Conservation (phyloP, 92 coral and sea anemone genomes). For the Porites lobata region DNA sequence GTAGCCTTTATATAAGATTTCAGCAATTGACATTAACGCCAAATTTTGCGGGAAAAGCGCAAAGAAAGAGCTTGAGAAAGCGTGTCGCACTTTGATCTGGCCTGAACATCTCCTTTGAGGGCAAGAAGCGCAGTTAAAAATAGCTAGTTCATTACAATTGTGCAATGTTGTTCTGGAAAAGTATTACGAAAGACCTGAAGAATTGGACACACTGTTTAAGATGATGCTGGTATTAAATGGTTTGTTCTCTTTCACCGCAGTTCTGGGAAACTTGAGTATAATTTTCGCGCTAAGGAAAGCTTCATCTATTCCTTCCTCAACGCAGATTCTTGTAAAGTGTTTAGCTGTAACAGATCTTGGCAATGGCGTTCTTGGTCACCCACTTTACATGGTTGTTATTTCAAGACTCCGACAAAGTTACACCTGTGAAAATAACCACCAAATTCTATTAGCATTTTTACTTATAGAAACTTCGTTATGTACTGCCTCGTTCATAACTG, state of each 20-base stretch:
- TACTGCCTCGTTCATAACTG: not conserved
- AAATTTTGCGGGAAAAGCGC: no score
- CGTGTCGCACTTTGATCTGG: not conserved
- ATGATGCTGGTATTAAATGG: conserved; percentile 4
- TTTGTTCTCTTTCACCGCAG: conserved; percentile 14
- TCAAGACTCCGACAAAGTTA: conserved; percentile 11
- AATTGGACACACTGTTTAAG: not conserved
- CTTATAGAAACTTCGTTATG: not conserved
- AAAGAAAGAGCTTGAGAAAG: no score
- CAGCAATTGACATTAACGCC: no score
- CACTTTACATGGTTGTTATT: conserved; percentile 33
- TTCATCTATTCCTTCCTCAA: conserved; percentile 10
- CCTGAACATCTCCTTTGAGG: not conserved
- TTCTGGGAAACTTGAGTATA: conserved; percentile 22
- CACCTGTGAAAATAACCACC: conserved; percentile 8
- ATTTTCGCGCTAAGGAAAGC: conserved; percentile 21
- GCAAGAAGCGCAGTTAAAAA: not conserved
- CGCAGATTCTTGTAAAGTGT: conserved; percentile 5
- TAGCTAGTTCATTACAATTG: conserved; percentile 3
- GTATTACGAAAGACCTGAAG: conserved; percentile 32
- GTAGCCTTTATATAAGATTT: no score
- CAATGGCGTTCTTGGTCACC: conserved; percentile 11
- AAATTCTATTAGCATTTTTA: conserved; percentile 4
- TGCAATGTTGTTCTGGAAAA: not conserved
- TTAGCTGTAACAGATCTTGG: conserved; percentile 19